Evolutionary conservation across 2,113 vertebrate species (phyloP).

Genomic region (Pithys albifrons): DNA sequence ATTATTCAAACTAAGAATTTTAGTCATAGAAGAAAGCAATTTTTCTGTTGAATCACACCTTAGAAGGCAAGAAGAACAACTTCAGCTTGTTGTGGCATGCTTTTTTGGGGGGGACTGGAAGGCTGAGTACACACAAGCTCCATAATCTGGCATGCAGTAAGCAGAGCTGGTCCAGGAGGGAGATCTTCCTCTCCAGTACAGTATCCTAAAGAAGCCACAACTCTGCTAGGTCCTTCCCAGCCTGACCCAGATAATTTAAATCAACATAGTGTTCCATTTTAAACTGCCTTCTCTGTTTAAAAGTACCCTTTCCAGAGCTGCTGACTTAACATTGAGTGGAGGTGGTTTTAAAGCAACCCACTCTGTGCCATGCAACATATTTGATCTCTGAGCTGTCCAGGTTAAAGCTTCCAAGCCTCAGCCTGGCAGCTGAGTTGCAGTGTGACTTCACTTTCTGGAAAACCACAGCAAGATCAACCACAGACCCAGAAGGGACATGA

Average conservation of each 20-base stretch:
- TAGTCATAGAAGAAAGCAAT: background rate
- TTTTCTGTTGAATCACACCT: background rate
- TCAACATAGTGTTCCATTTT: background rate
- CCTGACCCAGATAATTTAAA: background rate
- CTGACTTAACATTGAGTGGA: background rate
- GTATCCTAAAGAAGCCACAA: background rate
- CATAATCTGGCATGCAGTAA: background rate
- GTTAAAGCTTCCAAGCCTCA: background rate
- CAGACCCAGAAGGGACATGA: background rate
- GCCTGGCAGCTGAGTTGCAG: rapidly evolving
- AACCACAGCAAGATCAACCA: background rate
- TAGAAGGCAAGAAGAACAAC: background rate
- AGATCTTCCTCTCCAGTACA: background rate
- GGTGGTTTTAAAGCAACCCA: background rate
- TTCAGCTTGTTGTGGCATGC: background rate
- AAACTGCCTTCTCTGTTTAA: background rate
- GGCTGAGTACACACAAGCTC: background rate
- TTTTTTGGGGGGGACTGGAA: background rate
- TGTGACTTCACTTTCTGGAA: background rate
- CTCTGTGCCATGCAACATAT: background rate
- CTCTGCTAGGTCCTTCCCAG: background rate
- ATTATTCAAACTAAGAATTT: background rate
- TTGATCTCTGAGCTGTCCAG: background rate
- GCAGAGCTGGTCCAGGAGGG: background rate
- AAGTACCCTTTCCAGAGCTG: background rate